Conservation (phyloP, 1,140 invertebrate species). For the Hylaeus anthracinus region DNA sequence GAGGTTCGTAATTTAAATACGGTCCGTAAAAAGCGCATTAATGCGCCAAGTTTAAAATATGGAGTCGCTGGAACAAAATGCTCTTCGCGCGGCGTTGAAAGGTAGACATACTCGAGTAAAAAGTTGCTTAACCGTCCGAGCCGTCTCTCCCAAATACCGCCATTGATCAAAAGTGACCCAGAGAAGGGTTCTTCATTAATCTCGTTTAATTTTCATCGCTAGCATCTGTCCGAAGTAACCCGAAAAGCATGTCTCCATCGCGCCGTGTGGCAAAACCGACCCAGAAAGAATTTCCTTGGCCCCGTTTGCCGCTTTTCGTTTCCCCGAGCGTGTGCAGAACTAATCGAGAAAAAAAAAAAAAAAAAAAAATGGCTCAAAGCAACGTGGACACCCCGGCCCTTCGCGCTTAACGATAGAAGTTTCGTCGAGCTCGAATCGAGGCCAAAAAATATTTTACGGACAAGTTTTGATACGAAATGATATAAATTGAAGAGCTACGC, state of each 20-base stretch:
- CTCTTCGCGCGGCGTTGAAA: neutral
- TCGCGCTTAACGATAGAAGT: too few relatives aligned
- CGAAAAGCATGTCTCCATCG: neutral
- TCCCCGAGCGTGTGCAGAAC: neutral
- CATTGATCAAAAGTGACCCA: constrained; percentile 23
- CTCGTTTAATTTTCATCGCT: constrained; percentile 20
- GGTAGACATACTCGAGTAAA: neutral
- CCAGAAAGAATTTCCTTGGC: constrained; percentile 9
- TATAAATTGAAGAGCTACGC: too few relatives aligned
- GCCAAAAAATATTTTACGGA: too few relatives aligned
- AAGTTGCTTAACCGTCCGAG: neutral
- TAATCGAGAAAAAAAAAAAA: neutral
- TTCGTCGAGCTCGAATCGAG: too few relatives aligned
- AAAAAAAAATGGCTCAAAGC: neutral
- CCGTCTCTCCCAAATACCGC: neutral
- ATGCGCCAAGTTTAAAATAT: neutral
- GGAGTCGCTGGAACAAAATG: neutral
- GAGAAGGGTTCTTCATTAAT: constrained; percentile 15
- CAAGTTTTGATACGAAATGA: too few relatives aligned
- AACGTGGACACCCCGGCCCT: neutral
- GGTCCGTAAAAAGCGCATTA: too few relatives aligned
- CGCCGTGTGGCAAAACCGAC: neutral
- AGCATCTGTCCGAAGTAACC: neutral
- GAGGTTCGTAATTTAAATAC: neutral
- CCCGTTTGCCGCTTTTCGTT: neutral